Evolutionary conservation across 2,797 vertebrate genomes (phyloP).

Genomic region (Helostoma temminkii): DNA sequence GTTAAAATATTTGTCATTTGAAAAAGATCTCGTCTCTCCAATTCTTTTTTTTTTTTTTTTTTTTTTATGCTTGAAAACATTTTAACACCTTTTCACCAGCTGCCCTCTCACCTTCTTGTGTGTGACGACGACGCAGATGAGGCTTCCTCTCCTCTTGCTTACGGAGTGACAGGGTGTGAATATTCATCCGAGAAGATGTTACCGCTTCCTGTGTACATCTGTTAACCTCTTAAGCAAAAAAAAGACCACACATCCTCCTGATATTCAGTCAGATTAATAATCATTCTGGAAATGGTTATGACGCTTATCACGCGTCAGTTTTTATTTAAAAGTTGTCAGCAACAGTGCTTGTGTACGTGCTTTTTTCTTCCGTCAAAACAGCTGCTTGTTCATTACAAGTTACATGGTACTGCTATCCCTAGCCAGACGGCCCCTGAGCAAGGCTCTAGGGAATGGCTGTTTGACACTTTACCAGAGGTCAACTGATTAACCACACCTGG

Average conservation of each 20-base stretch:
- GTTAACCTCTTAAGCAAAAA: background rate
- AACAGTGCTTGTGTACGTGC: background rate
- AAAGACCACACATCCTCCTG: background rate
- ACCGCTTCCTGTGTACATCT: constrained; percentile 1
- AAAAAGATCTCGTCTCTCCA: background rate
- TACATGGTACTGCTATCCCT: constrained; percentile 28
- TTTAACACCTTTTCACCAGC: background rate
- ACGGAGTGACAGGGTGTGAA: constrained; percentile 22
- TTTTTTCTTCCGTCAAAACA: constrained; percentile 4
- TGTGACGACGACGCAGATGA: background rate
- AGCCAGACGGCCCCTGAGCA: background rate
- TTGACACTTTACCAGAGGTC: too few relatives aligned
- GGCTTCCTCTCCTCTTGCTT: constrained; percentile 8
- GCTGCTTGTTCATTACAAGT: constrained; percentile 24
- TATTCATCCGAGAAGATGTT: constrained; percentile 20
- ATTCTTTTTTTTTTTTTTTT: too few relatives aligned
- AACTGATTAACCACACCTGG: too few relatives aligned
- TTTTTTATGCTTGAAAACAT: too few relatives aligned
- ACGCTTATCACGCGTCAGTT: background rate
- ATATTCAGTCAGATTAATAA: constrained; percentile 1
- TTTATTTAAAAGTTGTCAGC: constrained; percentile 16
- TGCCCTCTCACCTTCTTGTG: background rate
- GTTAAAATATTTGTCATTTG: background rate
- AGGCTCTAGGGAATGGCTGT: background rate
- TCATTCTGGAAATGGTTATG: constrained; percentile 15